phyloP scores from a whole-genome alignment of 2,888 invertebrate species.

The Philhelius pedissequus region DNA sequence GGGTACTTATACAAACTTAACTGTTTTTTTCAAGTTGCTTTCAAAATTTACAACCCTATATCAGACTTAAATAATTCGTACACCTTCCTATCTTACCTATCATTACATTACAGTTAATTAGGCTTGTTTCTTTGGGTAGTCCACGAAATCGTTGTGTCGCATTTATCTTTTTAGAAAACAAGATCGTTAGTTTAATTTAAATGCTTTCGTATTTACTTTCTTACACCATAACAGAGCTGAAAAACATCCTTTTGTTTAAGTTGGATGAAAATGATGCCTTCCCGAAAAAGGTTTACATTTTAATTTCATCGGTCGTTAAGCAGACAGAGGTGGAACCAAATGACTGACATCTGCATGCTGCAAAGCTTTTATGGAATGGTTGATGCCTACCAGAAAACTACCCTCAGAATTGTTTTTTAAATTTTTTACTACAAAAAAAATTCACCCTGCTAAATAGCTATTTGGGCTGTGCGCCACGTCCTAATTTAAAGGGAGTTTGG shows the following conservation, averaged over 20 bases:
- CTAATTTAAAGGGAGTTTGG: constrained; percentile 46
- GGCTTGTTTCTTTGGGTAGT: not conserved
- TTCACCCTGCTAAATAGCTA: constrained; percentile 31
- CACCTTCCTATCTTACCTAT: not conserved
- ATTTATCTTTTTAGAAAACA: constrained; percentile 34
- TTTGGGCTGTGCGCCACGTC: not conserved
- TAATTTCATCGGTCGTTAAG: constrained; percentile 68
- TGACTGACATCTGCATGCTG: constrained; percentile 47
- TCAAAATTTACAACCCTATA: not conserved
- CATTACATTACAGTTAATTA: constrained; percentile 13
- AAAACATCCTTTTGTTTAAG: not conserved
- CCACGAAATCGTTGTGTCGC: constrained; percentile 7
- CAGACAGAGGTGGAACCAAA: constrained; percentile 64
- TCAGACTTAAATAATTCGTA: not conserved
- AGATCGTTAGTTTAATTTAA: constrained; percentile 57
- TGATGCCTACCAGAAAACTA: constrained; percentile 64
- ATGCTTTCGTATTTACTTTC: constrained; percentile 22
- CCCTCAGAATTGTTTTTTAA: constrained; percentile 62
- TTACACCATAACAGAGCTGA: not conserved
- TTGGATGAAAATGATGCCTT: constrained; percentile 22
- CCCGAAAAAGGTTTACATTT: constrained; percentile 51
- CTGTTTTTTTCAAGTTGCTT: not conserved
- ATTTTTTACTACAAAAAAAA: constrained; percentile 52
- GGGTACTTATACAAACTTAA: not conserved
- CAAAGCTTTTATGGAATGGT: constrained; percentile 49